These are phyloP conservation scores for Sterrhoptilus dennistouni DNA, from an alignment of 2,113 vertebrate species.

Conservation along the genomic window DNA sequence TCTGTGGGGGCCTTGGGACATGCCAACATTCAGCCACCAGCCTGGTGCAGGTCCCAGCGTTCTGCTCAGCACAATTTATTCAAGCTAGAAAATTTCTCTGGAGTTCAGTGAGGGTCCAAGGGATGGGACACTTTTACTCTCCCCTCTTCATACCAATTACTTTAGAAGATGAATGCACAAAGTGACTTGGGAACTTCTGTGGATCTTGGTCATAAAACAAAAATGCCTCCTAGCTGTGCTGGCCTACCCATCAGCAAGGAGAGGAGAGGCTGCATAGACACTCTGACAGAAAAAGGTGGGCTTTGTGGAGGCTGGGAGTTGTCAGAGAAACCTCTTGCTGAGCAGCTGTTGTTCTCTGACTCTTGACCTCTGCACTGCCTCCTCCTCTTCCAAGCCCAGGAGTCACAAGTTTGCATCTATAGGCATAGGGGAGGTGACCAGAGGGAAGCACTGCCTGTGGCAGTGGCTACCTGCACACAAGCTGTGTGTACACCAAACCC, in stretches of 20 bases:
- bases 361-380: not conserved
- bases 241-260: not conserved
- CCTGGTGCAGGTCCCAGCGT: not conserved
- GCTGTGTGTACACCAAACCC: not conserved
- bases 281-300: not conserved
- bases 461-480: not conserved
- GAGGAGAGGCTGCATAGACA: not conserved
- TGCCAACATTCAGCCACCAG: not conserved
- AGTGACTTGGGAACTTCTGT: not conserved
- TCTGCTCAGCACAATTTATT: not conserved
- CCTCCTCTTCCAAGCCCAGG: not conserved
- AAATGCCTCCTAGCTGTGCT: not conserved
- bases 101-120: not conserved
- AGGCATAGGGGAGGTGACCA: fast-evolving
- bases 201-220: not conserved
- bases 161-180: not conserved
- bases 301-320: not conserved
- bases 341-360: not conserved
- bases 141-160: not conserved
- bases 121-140: not conserved
- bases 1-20: not conserved
- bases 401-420: not conserved
- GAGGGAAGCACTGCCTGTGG: fast-evolving
- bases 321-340: not conserved
- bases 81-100: not conserved